Percentiles rank a stretch among this genome's conserved stretches.
phyloP scores from a whole-genome alignment of 2,888 invertebrate species.

The Drosophila anomelani region DNA sequence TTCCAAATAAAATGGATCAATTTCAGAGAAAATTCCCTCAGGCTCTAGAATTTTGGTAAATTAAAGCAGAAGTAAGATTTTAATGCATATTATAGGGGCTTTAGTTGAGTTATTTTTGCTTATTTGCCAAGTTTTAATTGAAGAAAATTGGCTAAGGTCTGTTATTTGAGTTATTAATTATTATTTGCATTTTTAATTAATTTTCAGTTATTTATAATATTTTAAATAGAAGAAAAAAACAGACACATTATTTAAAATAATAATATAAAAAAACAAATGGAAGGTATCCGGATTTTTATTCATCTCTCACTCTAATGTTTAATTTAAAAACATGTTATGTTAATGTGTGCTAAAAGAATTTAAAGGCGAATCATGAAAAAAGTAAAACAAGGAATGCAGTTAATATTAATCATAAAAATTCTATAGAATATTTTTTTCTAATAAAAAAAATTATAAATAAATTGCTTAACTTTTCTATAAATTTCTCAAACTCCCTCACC shows the following conservation, averaged over 20 bases:
- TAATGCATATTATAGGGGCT: not conserved
- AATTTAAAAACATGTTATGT: not conserved
- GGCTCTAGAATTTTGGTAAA: not conserved
- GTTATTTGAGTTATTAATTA: not conserved
- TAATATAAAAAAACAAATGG: not conserved
- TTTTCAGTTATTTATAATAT: not conserved
- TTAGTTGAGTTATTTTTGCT: not conserved
- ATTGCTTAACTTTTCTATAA: not conserved
- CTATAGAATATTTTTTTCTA: not conserved
- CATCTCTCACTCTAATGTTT: not conserved
- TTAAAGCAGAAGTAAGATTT: not conserved
- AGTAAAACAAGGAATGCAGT: not conserved
- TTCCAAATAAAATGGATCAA: constrained; percentile 2
- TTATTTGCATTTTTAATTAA: not conserved
- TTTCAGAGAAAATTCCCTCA: not conserved
- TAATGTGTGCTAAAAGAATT: not conserved
- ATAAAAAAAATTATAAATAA: not conserved
- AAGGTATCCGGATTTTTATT: not conserved
- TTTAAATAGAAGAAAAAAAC: not conserved
- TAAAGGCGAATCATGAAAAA: not conserved
- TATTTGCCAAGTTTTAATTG: not conserved
- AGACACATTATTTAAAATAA: not conserved
- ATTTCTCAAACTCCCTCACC: not conserved
- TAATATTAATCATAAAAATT: not conserved
- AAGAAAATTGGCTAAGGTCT: not conserved